These are phyloP conservation scores for Rhorus exstirpatorius DNA, from an alignment of 2,888 invertebrate genomes.

Conservation along the genomic window DNA sequence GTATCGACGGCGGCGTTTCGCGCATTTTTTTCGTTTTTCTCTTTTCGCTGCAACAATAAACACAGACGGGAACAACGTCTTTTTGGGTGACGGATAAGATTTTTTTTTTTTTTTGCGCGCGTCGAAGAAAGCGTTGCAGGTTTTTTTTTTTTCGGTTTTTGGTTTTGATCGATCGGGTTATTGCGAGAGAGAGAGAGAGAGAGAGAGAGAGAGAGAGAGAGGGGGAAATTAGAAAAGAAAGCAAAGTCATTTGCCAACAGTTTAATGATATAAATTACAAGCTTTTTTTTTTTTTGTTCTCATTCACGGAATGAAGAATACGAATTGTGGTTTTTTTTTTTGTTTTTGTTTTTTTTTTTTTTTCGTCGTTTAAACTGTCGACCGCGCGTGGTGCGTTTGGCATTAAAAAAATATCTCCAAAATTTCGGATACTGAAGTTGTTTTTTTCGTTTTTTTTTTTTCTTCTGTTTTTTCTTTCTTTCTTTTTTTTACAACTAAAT, in stretches of 20 bases:
- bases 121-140: constrained; percentile 28
- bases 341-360: no score
- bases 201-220: no score
- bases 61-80: constrained; percentile 64
- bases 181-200: no score
- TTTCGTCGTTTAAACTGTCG: constrained; percentile 54
- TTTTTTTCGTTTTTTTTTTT: constrained; percentile 1
- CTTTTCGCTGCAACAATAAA: constrained; percentile 81
- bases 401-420: constrained; percentile 64
- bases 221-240: constrained; percentile 71
- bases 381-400: constrained; percentile 42
- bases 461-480: not conserved
- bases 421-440: constrained; percentile 51
- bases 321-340: no score
- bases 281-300: constrained; percentile 57
- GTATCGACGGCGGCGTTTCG: constrained; percentile 71
- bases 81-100: constrained; percentile 62
- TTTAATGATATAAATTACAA: constrained; percentile 73
- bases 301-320: constrained; percentile 70
- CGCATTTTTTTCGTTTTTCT: constrained; percentile 81
- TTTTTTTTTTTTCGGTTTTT: constrained; percentile 13
- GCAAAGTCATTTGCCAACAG: constrained; percentile 67
- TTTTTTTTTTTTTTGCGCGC: constrained; percentile 54
- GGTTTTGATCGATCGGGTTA: constrained; percentile 24
- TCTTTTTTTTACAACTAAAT: constrained; percentile 32